phyloP scores from a whole-genome alignment of 2,888 invertebrate genomes.

The Gandaritis pyraliata region DNA sequence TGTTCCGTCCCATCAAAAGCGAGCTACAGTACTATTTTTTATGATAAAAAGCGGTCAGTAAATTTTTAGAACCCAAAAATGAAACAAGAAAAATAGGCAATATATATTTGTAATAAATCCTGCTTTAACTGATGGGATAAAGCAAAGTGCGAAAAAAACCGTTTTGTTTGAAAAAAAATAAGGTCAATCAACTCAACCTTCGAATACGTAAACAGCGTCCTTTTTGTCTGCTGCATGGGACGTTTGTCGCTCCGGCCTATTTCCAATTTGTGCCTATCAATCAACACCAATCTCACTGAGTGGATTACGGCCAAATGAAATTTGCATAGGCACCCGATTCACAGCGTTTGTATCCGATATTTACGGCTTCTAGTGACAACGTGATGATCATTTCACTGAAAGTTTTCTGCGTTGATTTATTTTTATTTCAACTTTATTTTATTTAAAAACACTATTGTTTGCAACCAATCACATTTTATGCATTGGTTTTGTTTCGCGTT shows the following conservation, averaged over 20 bases:
- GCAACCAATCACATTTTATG: too few relatives aligned
- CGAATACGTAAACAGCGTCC: conserved; percentile 22
- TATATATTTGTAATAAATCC: too few relatives aligned
- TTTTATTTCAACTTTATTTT: neutral
- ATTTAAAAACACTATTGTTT: too few relatives aligned
- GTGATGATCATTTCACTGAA: conserved; percentile 32
- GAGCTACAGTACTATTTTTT: conserved; percentile 12
- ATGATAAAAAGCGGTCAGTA: conserved; percentile 3
- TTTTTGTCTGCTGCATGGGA: conserved; percentile 43
- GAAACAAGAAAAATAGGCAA: too few relatives aligned
- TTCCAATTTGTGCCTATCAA: conserved; percentile 89
- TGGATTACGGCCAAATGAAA: conserved; percentile 88
- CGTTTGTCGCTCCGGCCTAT: conserved; percentile 69
- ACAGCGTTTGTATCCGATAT: conserved; percentile 64
- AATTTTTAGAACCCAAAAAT: conserved; percentile 6
- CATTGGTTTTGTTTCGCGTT: neutral
- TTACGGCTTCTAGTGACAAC: conserved; percentile 49
- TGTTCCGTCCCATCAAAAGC: conserved; percentile 44
- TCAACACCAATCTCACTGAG: conserved; percentile 88
- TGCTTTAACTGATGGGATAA: too few relatives aligned
- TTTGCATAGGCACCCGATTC: conserved; percentile 85
- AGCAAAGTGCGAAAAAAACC: too few relatives aligned
- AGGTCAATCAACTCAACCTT: conserved; percentile 23
- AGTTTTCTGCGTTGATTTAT: conserved; percentile 5
- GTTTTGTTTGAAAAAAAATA: neutral